A percentile compares a stretch with the other conserved stretches of the same genome.
Conservation (phyloP, 1,140 invertebrate genomes). For the Trinorchestia longiramus region DNA sequence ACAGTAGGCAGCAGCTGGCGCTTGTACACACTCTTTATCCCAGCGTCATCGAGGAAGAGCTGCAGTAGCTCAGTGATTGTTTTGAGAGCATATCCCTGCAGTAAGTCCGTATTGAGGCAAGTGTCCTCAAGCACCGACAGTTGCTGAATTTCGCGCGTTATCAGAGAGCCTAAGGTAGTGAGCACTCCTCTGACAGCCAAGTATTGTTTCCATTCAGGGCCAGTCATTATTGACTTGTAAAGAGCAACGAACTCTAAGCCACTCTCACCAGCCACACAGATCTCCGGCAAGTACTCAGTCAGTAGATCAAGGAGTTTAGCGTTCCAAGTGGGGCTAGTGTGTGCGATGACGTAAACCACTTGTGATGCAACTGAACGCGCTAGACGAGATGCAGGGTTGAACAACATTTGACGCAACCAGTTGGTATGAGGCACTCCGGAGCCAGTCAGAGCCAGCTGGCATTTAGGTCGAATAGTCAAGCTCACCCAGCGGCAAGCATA, state of each 20-base stretch:
- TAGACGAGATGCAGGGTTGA: slow-evolving; percentile 89
- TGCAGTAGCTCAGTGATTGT: slow-evolving; percentile 89
- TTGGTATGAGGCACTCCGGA: slow-evolving; percentile 71
- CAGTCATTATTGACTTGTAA: slow-evolving; percentile 83
- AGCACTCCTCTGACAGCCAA: slow-evolving; percentile 80
- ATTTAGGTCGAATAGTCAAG: slow-evolving; percentile 67
- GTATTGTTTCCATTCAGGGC: slow-evolving; percentile 69
- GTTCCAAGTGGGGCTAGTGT: slow-evolving; percentile 16
- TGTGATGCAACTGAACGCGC: slow-evolving; percentile 90
- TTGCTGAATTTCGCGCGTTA: slow-evolving; percentile 89
- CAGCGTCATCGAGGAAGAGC: slow-evolving; percentile 84
- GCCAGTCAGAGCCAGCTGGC: slow-evolving; percentile 74
- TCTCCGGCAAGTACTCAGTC: slow-evolving; percentile 87
- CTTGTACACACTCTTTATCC: slow-evolving; percentile 89
- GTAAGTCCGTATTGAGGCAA: slow-evolving; percentile 92
- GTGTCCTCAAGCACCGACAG: slow-evolving; percentile 88
- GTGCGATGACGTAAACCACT: slow-evolving; percentile 75
- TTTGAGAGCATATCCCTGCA: slow-evolving; percentile 90
- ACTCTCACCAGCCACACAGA: slow-evolving; percentile 87
- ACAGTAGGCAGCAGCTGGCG: slow-evolving; percentile 87
- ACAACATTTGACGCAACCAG: slow-evolving; percentile 90
- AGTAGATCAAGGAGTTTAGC: slow-evolving; percentile 83
- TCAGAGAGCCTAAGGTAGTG: slow-evolving; percentile 84
- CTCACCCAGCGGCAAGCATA: slow-evolving; percentile 76
- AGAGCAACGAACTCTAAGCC: slow-evolving; percentile 90